A percentile compares a stretch with the other conserved stretches of the same genome.
Conservation (phyloP, 2,113 vertebrate species). For the Scytalopus superciliaris region DNA sequence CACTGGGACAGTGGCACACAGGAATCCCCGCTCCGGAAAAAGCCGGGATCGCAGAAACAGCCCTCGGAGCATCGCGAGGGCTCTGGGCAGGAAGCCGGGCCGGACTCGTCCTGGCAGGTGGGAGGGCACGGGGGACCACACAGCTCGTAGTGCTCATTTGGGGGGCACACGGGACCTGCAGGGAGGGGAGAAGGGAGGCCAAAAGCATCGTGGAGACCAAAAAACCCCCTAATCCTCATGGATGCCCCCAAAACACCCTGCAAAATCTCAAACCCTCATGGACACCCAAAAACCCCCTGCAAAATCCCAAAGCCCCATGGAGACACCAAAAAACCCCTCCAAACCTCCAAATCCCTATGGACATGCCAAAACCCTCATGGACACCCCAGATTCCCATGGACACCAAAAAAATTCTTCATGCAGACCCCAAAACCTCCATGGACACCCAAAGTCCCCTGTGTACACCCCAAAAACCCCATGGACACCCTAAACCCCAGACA, state of each 20-base stretch:
- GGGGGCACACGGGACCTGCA: slow-evolving; percentile 74
- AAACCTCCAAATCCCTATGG: no score
- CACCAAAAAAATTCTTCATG: not conserved
- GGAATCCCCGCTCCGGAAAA: slow-evolving; percentile 63
- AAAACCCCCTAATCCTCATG: no score
- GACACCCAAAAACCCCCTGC: no score
- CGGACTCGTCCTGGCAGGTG: slow-evolving; percentile 41
- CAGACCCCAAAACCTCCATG: not conserved
- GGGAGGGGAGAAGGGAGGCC: not conserved
- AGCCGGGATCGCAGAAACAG: slow-evolving; percentile 79
- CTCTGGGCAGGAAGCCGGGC: slow-evolving; percentile 59
- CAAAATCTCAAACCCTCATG: no score
- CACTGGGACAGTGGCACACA: slow-evolving; percentile 77
- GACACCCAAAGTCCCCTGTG: not conserved
- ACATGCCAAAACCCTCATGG: no score
- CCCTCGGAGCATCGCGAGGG: slow-evolving; percentile 56
- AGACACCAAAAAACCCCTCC: no score
- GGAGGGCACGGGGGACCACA: slow-evolving; percentile 66
- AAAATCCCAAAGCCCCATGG: no score
- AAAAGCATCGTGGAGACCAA: not conserved
- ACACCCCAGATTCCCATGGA: not conserved
- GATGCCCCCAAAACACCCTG: not conserved
- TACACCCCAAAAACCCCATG: not conserved
- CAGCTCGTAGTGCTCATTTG: slow-evolving; percentile 77
- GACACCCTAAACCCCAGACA: not conserved